A percentile compares a stretch with the other conserved stretches of the same genome.
Conservation (phyloP, 2,888 invertebrate species). For the Formica aserva region DNA sequence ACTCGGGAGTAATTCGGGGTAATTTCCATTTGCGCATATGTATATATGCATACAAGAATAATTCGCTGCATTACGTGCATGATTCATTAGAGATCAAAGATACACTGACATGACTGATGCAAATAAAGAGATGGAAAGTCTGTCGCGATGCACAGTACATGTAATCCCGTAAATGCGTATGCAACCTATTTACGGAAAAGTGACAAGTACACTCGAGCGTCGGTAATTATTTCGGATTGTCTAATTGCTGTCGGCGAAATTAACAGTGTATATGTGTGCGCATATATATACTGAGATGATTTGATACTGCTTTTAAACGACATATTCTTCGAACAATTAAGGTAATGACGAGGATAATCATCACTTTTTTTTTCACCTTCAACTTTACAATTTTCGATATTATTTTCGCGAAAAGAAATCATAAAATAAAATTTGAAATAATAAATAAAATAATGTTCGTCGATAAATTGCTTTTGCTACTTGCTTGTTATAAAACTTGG, state of each 20-base stretch:
- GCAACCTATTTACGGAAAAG: slow-evolving; percentile 11
- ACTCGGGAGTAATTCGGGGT: background rate
- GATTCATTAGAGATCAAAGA: slow-evolving; percentile 42
- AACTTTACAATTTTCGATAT: background rate
- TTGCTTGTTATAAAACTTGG: background rate
- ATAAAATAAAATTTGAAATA: background rate
- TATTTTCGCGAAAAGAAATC: background rate
- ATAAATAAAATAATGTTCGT: background rate
- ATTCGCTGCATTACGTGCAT: slow-evolving; percentile 9
- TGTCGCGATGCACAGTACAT: background rate
- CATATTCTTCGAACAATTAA: background rate
- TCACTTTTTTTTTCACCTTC: background rate
- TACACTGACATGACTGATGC: background rate
- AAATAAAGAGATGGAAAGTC: background rate
- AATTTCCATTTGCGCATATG: background rate
- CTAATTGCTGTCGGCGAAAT: slow-evolving; percentile 39
- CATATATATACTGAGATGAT: background rate
- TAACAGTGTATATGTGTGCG: background rate
- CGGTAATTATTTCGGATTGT: slow-evolving; percentile 3
- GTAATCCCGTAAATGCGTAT: slow-evolving; percentile 30
- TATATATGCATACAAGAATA: background rate
- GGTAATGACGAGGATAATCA: background rate
- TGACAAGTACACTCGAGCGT: background rate
- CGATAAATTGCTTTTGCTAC: background rate
- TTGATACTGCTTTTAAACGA: background rate